These are phyloP conservation scores for Solea solea DNA, from an alignment of 2,113 vertebrate genomes.

Conservation along the genomic window DNA sequence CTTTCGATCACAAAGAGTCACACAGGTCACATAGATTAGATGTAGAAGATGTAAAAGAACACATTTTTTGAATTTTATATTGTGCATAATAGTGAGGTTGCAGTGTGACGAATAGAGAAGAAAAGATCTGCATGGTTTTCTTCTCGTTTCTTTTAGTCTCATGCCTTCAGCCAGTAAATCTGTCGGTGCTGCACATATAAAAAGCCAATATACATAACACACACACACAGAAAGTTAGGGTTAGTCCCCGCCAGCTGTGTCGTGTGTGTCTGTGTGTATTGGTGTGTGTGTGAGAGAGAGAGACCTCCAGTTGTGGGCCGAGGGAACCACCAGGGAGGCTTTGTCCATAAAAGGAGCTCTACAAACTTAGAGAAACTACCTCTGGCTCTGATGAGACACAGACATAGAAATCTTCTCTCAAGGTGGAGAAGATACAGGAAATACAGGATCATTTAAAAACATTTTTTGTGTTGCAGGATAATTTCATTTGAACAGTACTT, in stretches of 20 bases:
- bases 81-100: neutral
- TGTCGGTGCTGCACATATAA: slow-evolving; percentile 17
- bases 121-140: neutral
- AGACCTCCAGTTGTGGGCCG: slow-evolving; percentile 62
- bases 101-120: neutral
- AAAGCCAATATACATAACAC: slow-evolving; percentile 8
- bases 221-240: slow-evolving; percentile 38
- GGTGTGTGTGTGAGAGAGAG: slow-evolving; percentile 30
- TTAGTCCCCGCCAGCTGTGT: slow-evolving; percentile 58
- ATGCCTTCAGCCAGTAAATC: slow-evolving; percentile 19
- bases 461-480: neutral
- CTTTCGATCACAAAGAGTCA: slow-evolving; percentile 75
- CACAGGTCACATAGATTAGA: slow-evolving; percentile 11
- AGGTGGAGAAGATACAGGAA: slow-evolving; percentile 14
- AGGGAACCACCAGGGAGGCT: slow-evolving; percentile 68
- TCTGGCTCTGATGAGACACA: slow-evolving; percentile 48
- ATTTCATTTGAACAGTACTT: slow-evolving; percentile 1
- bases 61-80: neutral
- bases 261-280: slow-evolving; percentile 21
- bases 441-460: neutral
- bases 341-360: slow-evolving; percentile 80
- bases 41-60: neutral
- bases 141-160: neutral
- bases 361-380: slow-evolving; percentile 60
- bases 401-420: slow-evolving; percentile 36